A percentile compares a stretch with the other conserved stretches of the same genome.
Conservation (phyloP, 2,113 vertebrate species). For the Tupaia chinensis region DNA sequence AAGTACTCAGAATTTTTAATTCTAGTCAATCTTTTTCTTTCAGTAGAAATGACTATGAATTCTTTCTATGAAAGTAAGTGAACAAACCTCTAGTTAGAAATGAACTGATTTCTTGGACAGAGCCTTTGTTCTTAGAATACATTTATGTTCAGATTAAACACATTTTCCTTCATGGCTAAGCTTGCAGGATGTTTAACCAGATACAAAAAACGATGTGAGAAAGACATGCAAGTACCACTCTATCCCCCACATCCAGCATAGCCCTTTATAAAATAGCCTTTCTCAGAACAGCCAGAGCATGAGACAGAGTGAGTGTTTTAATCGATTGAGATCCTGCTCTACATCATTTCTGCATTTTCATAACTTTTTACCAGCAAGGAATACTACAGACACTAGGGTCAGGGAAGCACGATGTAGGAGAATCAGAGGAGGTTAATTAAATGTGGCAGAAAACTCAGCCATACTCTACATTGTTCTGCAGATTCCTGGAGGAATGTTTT, state of each 20-base stretch:
- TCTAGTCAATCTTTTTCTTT: not conserved
- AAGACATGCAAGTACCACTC: fast-evolving
- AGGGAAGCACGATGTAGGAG: not conserved
- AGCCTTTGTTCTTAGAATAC: fast-evolving
- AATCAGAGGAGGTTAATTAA: not conserved
- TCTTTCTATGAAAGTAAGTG: not conserved
- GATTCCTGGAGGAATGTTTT: not conserved
- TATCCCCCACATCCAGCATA: fast-evolving
- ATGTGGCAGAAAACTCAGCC: not conserved
- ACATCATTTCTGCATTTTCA: conserved; percentile 41
- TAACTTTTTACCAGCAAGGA: conserved; percentile 30
- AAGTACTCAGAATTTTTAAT: not conserved
- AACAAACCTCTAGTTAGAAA: not conserved
- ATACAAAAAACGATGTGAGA: not conserved
- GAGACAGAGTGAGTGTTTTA: not conserved
- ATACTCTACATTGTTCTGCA: not conserved
- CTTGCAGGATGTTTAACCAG: not conserved
- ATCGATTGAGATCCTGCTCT: not conserved
- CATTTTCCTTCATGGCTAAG: not conserved
- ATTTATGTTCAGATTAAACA: fast-evolving
- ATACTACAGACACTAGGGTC: not conserved
- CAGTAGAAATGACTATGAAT: not conserved
- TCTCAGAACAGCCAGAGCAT: not conserved
- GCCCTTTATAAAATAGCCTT: not conserved
- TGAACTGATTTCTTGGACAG: not conserved